phyloP scores from a whole-genome alignment of 2,113 vertebrate genomes.

The Danio rerio region GRCz12tu NC_133193.1:7096501-7097000 shows the following conservation, averaged over 20 bases:
- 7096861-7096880: not conserved
- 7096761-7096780: not conserved
- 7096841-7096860: not conserved
- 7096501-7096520: no score
- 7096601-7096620: not conserved
- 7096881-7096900: not conserved
- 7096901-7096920: not conserved
- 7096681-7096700: not conserved
- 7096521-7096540: no score
- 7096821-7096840: conserved; percentile 16
- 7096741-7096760: not conserved
- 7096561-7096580: not conserved
- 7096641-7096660: not conserved
- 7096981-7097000: not conserved
- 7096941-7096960: not conserved
- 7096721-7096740: conserved; percentile 11
- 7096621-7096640: not conserved
- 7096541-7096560: no score
- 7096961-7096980: not conserved
- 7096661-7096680: not conserved
- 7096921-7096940: not conserved
- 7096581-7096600: not conserved
- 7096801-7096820: conserved; percentile 3
- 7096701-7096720: not conserved
- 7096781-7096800: conserved; percentile 3